phyloP scores from a whole-genome alignment of 2,113 vertebrate genomes.

The Crotalus viridis region DNA sequence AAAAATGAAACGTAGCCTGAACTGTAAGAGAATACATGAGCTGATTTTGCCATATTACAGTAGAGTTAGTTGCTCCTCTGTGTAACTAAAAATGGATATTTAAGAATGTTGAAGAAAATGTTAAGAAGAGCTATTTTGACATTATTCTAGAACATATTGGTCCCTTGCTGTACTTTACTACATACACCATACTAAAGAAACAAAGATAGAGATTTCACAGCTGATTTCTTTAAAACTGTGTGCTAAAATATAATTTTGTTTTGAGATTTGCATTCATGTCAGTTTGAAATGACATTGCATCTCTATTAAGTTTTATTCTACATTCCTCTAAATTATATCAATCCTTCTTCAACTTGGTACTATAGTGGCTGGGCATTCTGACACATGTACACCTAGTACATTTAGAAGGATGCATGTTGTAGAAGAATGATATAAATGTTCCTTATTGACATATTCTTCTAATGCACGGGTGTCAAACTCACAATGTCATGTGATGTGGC shows the following conservation, averaged over 20 bases:
- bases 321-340: neutral
- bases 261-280: neutral
- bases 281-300: neutral
- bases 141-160: neutral
- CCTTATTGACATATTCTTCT: neutral
- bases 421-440: neutral
- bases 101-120: neutral
- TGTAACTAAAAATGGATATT: neutral
- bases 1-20: neutral
- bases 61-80: neutral
- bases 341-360: neutral
- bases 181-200: neutral
- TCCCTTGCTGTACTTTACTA: neutral
- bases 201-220: neutral
- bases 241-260: neutral
- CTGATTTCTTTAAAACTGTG: neutral
- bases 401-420: neutral
- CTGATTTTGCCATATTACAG: neutral
- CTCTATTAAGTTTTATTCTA: neutral
- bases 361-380: neutral
- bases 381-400: neutral
- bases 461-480: too few relatives aligned
- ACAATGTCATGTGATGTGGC: too few relatives aligned
- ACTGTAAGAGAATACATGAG: neutral
- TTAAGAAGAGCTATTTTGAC: neutral